A percentile compares a stretch with the other conserved stretches of the same genome.
These are phyloP conservation scores for Pseudomyrmex gracilis DNA, from an alignment of 1,140 invertebrate genomes.

Conservation along the genomic window DNA sequence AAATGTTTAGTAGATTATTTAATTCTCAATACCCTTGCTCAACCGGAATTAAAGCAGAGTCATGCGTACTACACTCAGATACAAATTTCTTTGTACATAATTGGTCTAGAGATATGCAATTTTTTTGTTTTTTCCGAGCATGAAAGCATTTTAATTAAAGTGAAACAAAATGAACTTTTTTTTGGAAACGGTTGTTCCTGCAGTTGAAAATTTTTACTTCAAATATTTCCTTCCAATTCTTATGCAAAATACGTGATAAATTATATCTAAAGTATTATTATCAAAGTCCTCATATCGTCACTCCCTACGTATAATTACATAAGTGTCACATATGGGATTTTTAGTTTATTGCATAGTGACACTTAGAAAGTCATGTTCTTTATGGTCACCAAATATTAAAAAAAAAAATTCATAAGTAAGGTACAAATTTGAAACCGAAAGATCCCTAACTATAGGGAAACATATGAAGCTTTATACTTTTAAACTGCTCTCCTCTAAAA, in stretches of 20 bases:
- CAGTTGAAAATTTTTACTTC: not conserved
- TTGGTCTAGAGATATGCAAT: not conserved
- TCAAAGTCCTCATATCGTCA: too few species aligned
- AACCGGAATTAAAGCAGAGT: slow-evolving; percentile 28
- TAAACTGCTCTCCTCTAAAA: too few species aligned
- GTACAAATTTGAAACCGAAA: too few species aligned
- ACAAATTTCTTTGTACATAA: slow-evolving; percentile 35
- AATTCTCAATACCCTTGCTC: not conserved
- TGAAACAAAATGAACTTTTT: not conserved
- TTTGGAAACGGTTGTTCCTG: not conserved
- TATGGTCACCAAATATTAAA: too few species aligned
- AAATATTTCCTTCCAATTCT: not conserved
- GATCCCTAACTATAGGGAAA: too few species aligned
- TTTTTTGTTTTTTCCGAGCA: not conserved
- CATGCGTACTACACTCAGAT: slow-evolving; percentile 25
- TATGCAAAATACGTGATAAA: not conserved
- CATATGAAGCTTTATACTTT: too few species aligned
- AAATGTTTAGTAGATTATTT: not conserved
- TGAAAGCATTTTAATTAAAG: not conserved
- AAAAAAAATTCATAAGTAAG: too few species aligned
- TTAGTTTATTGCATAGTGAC: too few species aligned
- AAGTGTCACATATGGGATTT: too few species aligned
- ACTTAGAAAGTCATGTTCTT: too few species aligned
- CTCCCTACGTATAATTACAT: too few species aligned
- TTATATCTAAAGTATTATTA: not conserved